A percentile compares a stretch with the other conserved stretches of the same genome.
phyloP scores from a whole-genome alignment of 2,113 vertebrate species.

The Falco punctatus region DNA sequence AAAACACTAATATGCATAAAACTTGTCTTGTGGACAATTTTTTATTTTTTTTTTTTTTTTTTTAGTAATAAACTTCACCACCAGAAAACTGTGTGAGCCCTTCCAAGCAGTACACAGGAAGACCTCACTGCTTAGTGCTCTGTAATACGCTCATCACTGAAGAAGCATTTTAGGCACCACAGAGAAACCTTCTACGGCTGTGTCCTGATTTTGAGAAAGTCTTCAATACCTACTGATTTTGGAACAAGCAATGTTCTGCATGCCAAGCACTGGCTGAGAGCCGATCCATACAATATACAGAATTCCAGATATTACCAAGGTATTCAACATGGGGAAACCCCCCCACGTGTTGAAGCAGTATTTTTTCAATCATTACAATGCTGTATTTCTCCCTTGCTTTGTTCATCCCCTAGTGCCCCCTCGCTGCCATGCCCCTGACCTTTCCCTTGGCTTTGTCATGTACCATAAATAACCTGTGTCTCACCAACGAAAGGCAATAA shows the following conservation, averaged over 20 bases:
- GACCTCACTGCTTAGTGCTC: background rate
- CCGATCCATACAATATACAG: background rate
- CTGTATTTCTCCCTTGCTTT: background rate
- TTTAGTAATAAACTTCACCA: background rate
- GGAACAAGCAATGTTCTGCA: background rate
- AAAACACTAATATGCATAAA: background rate
- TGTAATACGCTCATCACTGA: background rate
- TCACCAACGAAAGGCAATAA: background rate
- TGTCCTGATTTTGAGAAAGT: background rate
- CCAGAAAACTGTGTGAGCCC: background rate
- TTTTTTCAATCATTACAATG: background rate
- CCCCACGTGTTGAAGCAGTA: background rate
- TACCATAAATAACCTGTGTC: background rate
- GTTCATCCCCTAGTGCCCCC: background rate
- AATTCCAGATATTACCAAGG: background rate
- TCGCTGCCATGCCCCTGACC: background rate
- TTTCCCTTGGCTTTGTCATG: background rate
- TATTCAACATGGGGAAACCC: background rate
- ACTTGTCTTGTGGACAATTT: fast-evolving
- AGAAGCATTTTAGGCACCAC: background rate
- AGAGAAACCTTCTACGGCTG: background rate
- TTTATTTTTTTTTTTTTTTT: background rate
- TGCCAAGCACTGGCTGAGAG: background rate
- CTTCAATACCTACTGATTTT: background rate
- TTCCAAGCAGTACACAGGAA: background rate